A percentile compares a stretch with the other conserved stretches of the same genome.
phyloP scores from a whole-genome alignment of 1,140 invertebrate species.

The Notospermus geniculatus region DNA sequence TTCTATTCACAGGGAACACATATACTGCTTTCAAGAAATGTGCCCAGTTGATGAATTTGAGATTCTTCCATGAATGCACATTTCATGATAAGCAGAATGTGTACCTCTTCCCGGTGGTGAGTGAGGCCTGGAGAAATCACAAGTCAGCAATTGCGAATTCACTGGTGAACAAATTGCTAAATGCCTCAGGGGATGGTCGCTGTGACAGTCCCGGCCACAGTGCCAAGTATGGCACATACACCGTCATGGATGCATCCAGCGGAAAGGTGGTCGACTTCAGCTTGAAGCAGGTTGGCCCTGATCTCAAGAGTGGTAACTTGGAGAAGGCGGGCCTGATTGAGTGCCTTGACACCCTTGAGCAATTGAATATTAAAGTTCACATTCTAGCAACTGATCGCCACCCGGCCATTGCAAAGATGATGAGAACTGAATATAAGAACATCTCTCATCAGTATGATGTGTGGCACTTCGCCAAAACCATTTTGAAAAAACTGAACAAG shows the following conservation, averaged over 20 bases:
- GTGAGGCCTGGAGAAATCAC: no score
- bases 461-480: not conserved
- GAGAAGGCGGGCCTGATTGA: not conserved
- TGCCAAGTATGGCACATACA: constrained; percentile 4
- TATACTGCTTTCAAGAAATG: no score
- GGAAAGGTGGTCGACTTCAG: not conserved
- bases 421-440: not conserved
- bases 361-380: not conserved
- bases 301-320: not conserved
- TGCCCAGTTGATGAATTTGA: no score
- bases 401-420: not conserved
- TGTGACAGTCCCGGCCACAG: constrained; percentile 6
- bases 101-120: no score
- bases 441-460: no score
- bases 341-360: not conserved
- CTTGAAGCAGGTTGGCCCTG: not conserved
- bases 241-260: not conserved
- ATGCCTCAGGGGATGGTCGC: not conserved
- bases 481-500: not conserved
- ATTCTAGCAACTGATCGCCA: not conserved
- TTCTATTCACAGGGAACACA: no score
- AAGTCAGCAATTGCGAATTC: no score
- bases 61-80: no score
- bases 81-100: no score
- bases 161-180: no score